A percentile compares a stretch with the other conserved stretches of the same genome.
Evolutionary conservation across 2,113 vertebrate species (phyloP).

Genomic region (Ascaphus truei): DNA sequence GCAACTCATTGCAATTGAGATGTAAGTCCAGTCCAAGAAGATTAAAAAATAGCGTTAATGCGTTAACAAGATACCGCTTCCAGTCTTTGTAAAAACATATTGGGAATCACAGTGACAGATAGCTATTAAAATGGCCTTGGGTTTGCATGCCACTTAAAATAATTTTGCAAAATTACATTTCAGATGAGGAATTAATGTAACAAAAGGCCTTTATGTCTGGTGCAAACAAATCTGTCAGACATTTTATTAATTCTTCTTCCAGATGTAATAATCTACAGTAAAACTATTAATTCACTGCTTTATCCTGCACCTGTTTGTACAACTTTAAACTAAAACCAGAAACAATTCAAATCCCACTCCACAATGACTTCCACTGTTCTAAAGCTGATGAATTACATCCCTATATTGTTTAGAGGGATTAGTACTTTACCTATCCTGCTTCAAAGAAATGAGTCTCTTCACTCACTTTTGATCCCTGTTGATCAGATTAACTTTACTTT

Average conservation of each 20-base stretch:
- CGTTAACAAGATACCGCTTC: too few species aligned
- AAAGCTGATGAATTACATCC: conserved; percentile 59
- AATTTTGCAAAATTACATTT: not conserved
- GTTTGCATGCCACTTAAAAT: not conserved
- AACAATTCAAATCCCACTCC: conserved; percentile 83
- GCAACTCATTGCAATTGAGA: too few species aligned
- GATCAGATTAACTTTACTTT: conserved; percentile 74
- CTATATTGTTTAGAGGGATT: conserved; percentile 73
- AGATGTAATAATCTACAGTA: conserved; percentile 51
- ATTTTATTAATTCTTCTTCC: conserved; percentile 31
- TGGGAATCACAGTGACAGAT: not conserved
- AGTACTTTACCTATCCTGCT: conserved; percentile 57
- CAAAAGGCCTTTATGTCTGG: not conserved
- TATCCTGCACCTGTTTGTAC: conserved; percentile 80
- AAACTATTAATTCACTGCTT: conserved; percentile 65
- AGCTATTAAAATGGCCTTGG: not conserved
- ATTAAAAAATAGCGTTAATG: too few species aligned
- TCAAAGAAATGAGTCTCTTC: conserved; percentile 69
- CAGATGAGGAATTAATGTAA: not conserved
- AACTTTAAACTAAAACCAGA: conserved; percentile 80
- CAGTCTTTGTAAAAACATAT: not conserved
- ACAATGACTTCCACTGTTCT: conserved; percentile 72
- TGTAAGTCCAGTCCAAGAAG: too few species aligned
- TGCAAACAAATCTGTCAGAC: not conserved
- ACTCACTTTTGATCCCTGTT: conserved; percentile 63